Evolutionary conservation across 2,113 vertebrate species (phyloP).

Genomic region (Sialia sialis): DNA sequence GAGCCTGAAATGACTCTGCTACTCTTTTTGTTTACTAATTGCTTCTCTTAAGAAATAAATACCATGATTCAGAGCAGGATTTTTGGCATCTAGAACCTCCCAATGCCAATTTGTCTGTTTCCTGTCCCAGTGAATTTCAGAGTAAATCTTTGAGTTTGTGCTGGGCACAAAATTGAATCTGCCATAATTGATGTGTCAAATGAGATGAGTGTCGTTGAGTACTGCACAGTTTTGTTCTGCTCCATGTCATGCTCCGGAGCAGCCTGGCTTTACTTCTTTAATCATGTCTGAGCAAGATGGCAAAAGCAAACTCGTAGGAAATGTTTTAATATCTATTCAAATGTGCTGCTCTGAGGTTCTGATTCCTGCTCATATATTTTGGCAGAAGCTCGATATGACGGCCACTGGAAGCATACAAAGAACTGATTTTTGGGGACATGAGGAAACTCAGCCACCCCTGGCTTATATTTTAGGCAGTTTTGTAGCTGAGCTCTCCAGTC

Average conservation of each 20-base stretch:
- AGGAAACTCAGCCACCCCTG: not conserved
- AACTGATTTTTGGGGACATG: not conserved
- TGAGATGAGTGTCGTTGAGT: not conserved
- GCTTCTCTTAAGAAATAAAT: not conserved
- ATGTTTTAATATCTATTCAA: not conserved
- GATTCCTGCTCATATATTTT: rapidly evolving
- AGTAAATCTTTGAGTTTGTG: not conserved
- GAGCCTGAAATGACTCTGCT: not conserved
- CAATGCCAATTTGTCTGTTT: not conserved
- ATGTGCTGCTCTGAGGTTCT: not conserved
- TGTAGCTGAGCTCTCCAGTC: not conserved
- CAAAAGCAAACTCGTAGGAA: not conserved
- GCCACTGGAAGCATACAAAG: not conserved
- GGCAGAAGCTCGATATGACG: not conserved
- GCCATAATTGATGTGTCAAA: not conserved
- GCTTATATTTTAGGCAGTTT: not conserved
- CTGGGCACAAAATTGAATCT: not conserved
- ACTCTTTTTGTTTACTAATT: not conserved
- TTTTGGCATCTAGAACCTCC: not conserved
- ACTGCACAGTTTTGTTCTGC: not conserved
- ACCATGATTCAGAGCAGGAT: not conserved
- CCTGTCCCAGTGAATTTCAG: not conserved
- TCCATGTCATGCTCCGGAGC: not conserved
- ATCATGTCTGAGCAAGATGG: not conserved
- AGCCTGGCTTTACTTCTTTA: not conserved